phyloP scores from a whole-genome alignment of 2,888 invertebrate genomes.

The Sinohyriopsis cumingii region DNA sequence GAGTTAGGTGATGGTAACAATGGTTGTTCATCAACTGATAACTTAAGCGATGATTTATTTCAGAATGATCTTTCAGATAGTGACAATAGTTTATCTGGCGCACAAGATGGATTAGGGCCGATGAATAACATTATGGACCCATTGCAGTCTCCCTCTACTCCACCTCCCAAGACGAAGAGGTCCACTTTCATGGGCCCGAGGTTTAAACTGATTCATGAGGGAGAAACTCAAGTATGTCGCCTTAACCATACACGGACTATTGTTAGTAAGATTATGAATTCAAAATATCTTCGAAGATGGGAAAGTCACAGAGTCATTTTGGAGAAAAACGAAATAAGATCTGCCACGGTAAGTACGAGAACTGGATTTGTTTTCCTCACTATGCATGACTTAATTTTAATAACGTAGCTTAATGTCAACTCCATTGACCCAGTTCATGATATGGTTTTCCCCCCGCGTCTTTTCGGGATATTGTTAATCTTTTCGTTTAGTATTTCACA shows the following conservation, averaged over 20 bases:
- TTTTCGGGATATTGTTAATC: too few relatives aligned
- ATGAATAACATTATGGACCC: conserved; percentile 16
- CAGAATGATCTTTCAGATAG: conserved; percentile 13
- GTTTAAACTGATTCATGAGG: conserved; percentile 82
- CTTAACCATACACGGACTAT: conserved; percentile 85
- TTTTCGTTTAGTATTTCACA: too few relatives aligned
- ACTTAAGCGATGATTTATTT: conserved; percentile 13
- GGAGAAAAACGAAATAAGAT: conserved; percentile 80
- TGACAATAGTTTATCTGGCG: conserved; percentile 9
- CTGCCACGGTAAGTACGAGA: conserved; percentile 80
- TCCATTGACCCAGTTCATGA: too few relatives aligned
- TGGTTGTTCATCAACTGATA: conserved; percentile 29
- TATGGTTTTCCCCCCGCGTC: too few relatives aligned
- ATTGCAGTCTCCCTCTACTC: conserved; percentile 15
- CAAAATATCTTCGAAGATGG: conserved; percentile 85
- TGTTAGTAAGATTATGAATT: conserved; percentile 84
- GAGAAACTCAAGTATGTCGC: conserved; percentile 83
- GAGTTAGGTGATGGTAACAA: conserved; percentile 20
- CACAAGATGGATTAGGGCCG: conserved; percentile 19
- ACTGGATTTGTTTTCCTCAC: not conserved
- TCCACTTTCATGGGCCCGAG: conserved; percentile 62
- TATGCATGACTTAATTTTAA: too few relatives aligned
- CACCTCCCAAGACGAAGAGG: conserved; percentile 22
- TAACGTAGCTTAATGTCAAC: too few relatives aligned
- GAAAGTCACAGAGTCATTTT: conserved; percentile 83